Conservation (phyloP, 2,113 vertebrate species). For the Piaya cayana region DNA sequence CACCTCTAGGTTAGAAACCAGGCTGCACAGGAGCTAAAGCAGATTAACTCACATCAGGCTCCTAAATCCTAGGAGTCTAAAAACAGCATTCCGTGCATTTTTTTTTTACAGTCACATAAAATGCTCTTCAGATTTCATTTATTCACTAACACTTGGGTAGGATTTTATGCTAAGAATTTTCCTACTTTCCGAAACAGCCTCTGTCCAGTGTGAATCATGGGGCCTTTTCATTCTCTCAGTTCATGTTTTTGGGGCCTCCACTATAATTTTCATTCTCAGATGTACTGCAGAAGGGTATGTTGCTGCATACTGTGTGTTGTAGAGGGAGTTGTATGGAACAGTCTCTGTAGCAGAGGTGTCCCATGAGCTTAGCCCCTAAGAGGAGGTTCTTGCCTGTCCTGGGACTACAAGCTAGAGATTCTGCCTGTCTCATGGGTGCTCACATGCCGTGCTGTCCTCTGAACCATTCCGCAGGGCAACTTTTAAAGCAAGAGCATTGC, state of each 20-base stretch:
- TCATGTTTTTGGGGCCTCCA: background rate
- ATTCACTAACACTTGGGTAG: background rate
- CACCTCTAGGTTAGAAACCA: background rate
- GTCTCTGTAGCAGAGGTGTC: background rate
- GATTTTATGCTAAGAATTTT: background rate
- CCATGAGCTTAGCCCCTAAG: background rate
- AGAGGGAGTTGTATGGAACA: background rate
- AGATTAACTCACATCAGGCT: constrained; percentile 6
- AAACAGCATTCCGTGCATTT: background rate
- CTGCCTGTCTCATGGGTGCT: background rate
- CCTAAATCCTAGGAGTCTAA: background rate
- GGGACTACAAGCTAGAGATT: background rate
- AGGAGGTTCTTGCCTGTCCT: background rate
- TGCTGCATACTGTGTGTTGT: background rate
- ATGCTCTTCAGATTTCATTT: background rate
- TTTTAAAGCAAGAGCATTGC: background rate
- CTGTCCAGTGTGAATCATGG: background rate
- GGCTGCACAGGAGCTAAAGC: background rate
- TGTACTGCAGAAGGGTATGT: background rate
- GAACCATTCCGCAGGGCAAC: background rate
- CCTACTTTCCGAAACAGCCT: background rate
- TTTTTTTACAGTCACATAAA: background rate
- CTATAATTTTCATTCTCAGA: background rate
- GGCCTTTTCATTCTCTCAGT: background rate
- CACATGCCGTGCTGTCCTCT: background rate